These are phyloP conservation scores for Chlorops oryzae DNA, from an alignment of 1,140 invertebrate genomes.

Conservation along the genomic window DNA sequence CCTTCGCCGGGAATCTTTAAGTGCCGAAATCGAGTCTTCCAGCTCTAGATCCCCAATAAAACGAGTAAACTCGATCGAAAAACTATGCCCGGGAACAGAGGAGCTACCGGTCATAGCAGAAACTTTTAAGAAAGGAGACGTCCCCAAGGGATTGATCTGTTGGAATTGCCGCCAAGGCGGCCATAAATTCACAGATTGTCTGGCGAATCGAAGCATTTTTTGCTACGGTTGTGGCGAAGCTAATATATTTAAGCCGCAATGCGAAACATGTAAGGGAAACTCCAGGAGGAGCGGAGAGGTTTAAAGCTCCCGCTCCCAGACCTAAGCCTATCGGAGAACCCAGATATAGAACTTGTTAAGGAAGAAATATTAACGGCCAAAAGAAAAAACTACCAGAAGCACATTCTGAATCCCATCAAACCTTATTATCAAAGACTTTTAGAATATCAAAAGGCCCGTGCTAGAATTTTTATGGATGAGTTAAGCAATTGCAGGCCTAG, in stretches of 20 bases:
- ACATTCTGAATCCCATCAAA: not conserved
- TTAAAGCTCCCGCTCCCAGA: not conserved
- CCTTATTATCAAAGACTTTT: conserved; percentile 7
- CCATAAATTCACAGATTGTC: conserved; percentile 13
- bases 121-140: too few species aligned
- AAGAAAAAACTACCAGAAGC: not conserved
- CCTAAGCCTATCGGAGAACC: not conserved
- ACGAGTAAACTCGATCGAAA: too few species aligned
- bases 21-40: too few species aligned
- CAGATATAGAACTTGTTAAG: not conserved
- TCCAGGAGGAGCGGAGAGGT: not conserved
- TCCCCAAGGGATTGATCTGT: too few species aligned
- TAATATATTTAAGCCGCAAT: conserved; percentile 6
- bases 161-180: conserved; percentile 12
- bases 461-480: not conserved
- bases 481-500: too few species aligned
- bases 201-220: conserved; percentile 7
- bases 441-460: not conserved
- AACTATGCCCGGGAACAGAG: too few species aligned
- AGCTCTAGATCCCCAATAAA: too few species aligned
- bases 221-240: conserved; percentile 11
- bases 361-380: too few species aligned
- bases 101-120: too few species aligned
- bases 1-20: too few species aligned
- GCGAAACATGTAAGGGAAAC: conserved; percentile 3